phyloP scores from a whole-genome alignment of 2,888 invertebrate genomes.

The Nasonovia ribisnigri region DNA sequence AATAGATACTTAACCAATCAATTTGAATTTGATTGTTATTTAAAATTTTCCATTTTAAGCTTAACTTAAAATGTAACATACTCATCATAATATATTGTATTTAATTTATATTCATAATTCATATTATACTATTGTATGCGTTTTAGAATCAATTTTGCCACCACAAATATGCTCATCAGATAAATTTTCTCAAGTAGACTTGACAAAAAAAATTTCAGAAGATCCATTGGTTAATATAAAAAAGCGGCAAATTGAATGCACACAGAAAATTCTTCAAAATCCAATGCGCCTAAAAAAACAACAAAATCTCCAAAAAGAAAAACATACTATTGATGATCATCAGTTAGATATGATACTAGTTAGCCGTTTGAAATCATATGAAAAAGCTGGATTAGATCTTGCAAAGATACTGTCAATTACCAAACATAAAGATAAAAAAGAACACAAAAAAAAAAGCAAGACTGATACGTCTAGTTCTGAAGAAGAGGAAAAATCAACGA shows the following conservation, averaged over 20 bases:
- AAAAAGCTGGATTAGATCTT: slow-evolving; percentile 61
- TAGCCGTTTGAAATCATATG: slow-evolving; percentile 60
- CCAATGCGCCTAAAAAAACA: slow-evolving; percentile 57
- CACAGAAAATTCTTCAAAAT: slow-evolving; percentile 51
- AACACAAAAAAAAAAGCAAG: slow-evolving; percentile 27
- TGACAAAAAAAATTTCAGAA: slow-evolving; percentile 62
- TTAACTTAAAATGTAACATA: neutral
- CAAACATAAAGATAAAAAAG: slow-evolving; percentile 50
- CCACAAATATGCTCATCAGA: slow-evolving; percentile 32
- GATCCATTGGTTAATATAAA: slow-evolving; percentile 62
- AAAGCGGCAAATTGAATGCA: slow-evolving; percentile 51
- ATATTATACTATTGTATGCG: neutral
- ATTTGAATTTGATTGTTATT: neutral
- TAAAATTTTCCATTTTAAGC: neutral
- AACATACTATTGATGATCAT: slow-evolving; percentile 55
- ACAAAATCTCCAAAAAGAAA: slow-evolving; percentile 14
- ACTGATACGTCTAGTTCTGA: neutral
- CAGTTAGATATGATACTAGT: slow-evolving; percentile 60
- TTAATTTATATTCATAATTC: neutral
- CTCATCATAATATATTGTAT: neutral
- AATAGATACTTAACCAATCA: neutral
- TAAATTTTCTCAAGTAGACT: slow-evolving; percentile 57
- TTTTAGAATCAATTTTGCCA: slow-evolving; percentile 54
- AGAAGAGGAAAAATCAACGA: neutral
- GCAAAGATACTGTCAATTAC: slow-evolving; percentile 60